phyloP scores from a whole-genome alignment of 2,888 invertebrate genomes.

The Drosophila affinis region DNA sequence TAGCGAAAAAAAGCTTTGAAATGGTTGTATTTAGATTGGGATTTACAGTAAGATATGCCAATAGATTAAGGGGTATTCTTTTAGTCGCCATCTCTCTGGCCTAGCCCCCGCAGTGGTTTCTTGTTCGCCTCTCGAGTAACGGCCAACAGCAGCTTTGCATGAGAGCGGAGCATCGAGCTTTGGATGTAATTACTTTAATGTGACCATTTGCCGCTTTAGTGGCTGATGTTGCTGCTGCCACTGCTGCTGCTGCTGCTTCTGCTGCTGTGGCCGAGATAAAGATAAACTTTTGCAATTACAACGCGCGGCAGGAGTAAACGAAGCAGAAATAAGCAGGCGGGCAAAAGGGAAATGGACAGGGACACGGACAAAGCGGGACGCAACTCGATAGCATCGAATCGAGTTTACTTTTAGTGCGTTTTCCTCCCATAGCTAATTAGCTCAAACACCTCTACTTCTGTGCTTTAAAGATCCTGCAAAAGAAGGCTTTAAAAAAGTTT shows the following conservation, averaged over 20 bases:
- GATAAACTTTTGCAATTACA: slow-evolving; percentile 80
- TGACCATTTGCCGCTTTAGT: slow-evolving; percentile 60
- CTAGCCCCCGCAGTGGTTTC: not conserved
- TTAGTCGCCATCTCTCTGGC: not conserved
- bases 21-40: too few relatives aligned
- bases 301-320: slow-evolving; percentile 63
- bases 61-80: not conserved
- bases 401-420: slow-evolving; percentile 67
- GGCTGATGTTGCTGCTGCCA: slow-evolving; percentile 32
- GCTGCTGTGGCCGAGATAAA: slow-evolving; percentile 68
- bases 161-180: slow-evolving; percentile 16
- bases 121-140: slow-evolving; percentile 17
- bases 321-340: slow-evolving; percentile 60
- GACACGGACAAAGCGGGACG: not conserved
- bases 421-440: slow-evolving; percentile 67
- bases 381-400: slow-evolving; percentile 73
- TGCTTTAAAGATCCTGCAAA: slow-evolving; percentile 25
- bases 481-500: slow-evolving; percentile 53
- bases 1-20: too few relatives aligned
- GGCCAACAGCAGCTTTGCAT: slow-evolving; percentile 27
- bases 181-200: slow-evolving; percentile 60
- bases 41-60: too few relatives aligned
- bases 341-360: slow-evolving; percentile 20
- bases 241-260: slow-evolving; percentile 2
- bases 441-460: slow-evolving; percentile 6